phyloP scores from a whole-genome alignment of 2,113 vertebrate species.

The Pardalotus punctatus region DNA sequence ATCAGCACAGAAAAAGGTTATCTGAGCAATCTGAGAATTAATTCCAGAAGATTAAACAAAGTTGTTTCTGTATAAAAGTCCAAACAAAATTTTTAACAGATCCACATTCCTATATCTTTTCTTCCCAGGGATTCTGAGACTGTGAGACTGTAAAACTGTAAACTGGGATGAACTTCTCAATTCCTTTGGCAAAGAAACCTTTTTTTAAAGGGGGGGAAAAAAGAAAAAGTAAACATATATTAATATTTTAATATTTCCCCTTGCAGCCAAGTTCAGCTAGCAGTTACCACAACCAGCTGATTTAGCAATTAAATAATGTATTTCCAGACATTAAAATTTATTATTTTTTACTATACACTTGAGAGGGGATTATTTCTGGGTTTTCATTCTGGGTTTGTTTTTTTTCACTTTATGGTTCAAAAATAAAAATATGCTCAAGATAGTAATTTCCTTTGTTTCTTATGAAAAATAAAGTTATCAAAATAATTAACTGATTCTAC shows the following conservation, averaged over 20 bases:
- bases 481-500: not conserved
- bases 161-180: not conserved
- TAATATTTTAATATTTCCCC: not conserved
- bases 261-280: not conserved
- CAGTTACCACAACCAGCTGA: not conserved
- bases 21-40: not conserved
- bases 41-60: not conserved
- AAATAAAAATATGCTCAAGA: not conserved
- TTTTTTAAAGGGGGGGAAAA: not conserved
- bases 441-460: not conserved
- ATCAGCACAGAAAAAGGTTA: not conserved
- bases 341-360: not conserved
- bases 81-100: not conserved
- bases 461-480: not conserved
- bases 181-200: not conserved
- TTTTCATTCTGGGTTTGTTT: not conserved
- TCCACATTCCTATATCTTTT: not conserved
- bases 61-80: not conserved
- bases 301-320: not conserved
- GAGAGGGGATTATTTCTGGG: accelerated
- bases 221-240: not conserved
- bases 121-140: not conserved
- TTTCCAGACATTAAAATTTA: not conserved
- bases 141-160: not conserved
- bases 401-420: not conserved